Conservation (phyloP, 2,888 invertebrate species). For the Morpho helenor region DNA sequence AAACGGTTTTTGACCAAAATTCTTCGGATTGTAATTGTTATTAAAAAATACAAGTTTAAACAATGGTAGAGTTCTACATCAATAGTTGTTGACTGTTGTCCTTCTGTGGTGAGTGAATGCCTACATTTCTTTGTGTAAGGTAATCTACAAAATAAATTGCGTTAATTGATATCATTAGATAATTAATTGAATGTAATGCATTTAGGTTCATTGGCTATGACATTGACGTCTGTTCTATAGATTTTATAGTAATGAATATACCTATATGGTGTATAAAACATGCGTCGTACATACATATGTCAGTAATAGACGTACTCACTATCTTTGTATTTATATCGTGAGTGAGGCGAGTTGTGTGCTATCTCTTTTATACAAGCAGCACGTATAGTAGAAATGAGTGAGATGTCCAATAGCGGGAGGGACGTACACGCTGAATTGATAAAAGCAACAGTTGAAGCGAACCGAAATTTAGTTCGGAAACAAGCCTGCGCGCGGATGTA, state of each 20-base stretch:
- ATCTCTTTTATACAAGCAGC: conserved; percentile 48
- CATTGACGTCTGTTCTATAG: conserved; percentile 26
- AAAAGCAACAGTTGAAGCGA: conserved; percentile 73
- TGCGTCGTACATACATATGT: conserved; percentile 21
- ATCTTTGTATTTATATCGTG: conserved; percentile 31
- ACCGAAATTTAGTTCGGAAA: conserved; percentile 70
- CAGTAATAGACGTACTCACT: conserved; percentile 18
- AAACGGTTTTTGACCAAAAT: no score
- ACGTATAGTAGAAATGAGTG: conserved; percentile 45
- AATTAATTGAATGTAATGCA: conserved; percentile 12
- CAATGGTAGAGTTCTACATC: no score
- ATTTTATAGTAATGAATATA: conserved; percentile 25
- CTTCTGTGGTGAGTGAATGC: no score
- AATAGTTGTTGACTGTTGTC: no score
- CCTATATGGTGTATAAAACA: conserved; percentile 17
- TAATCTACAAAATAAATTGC: conserved; percentile 12
- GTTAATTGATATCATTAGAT: conserved; percentile 11
- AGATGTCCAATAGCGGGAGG: conserved; percentile 53
- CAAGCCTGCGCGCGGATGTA: conserved; percentile 50
- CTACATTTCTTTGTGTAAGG: neutral
- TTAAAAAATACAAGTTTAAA: no score
- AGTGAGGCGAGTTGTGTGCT: conserved; percentile 41
- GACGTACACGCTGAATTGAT: conserved; percentile 65
- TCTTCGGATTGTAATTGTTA: no score
- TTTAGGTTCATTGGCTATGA: conserved; percentile 21